Conservation (phyloP, 2,113 vertebrate genomes). For the Monopterus albus region DNA sequence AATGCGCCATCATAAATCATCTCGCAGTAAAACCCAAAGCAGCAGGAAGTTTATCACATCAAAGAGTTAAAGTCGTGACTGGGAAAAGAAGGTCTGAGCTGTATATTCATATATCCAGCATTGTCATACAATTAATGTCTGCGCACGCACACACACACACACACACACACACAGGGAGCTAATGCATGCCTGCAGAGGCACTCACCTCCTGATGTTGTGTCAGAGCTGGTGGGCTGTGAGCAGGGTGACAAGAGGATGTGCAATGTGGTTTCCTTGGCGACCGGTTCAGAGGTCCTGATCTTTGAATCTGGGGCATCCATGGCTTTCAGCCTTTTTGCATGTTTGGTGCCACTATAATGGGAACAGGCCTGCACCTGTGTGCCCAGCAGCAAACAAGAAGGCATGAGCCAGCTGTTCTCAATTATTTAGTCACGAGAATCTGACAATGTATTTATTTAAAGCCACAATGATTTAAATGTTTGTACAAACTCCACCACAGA, state of each 20-base stretch:
- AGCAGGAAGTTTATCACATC: slow-evolving; percentile 64
- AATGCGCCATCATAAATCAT: slow-evolving; percentile 62
- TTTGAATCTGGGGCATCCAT: slow-evolving; percentile 91
- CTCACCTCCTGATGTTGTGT: slow-evolving; percentile 85
- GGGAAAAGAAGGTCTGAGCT: slow-evolving; percentile 40
- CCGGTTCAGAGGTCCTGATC: slow-evolving; percentile 86
- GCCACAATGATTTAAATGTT: not conserved
- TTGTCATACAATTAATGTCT: slow-evolving; percentile 30
- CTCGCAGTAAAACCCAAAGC: slow-evolving; percentile 42
- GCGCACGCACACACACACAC: slow-evolving; percentile 4
- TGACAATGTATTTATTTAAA: slow-evolving; percentile 2
- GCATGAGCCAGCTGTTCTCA: not conserved
- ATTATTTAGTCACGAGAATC: slow-evolving; percentile 5
- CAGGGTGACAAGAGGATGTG: slow-evolving; percentile 86
- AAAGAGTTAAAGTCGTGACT: slow-evolving; percentile 68
- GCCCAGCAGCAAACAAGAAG: slow-evolving; percentile 57
- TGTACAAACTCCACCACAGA: not conserved
- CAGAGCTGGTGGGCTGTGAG: slow-evolving; percentile 84
- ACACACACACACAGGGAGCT: not conserved
- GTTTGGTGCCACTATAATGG: slow-evolving; percentile 93
- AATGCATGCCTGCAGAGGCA: slow-evolving; percentile 27
- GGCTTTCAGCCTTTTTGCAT: slow-evolving; percentile 93
- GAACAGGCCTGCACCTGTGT: slow-evolving; percentile 92
- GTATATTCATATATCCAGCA: slow-evolving; percentile 17
- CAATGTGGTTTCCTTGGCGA: slow-evolving; percentile 71